Evolutionary conservation across 2,797 vertebrate genomes (phyloP).

Genomic region (Mormyrops attenuatus): DNA sequence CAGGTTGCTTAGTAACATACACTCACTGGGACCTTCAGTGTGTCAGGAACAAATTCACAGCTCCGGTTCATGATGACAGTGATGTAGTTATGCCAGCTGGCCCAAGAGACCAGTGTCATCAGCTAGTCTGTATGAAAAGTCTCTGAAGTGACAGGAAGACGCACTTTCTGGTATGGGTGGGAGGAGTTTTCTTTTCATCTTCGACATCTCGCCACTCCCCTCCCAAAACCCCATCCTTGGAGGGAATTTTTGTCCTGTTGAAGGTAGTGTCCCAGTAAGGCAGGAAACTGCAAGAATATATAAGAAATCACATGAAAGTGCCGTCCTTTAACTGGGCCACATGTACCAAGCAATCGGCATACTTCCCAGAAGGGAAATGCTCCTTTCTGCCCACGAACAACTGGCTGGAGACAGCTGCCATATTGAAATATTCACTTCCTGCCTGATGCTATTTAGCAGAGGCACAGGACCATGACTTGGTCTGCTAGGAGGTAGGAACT

Average conservation of each 20-base stretch:
- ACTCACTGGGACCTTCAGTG: neutral
- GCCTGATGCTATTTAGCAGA: neutral
- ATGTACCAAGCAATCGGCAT: neutral
- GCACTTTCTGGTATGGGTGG: neutral
- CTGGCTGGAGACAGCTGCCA: neutral
- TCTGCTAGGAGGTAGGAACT: neutral
- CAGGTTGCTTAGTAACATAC: neutral
- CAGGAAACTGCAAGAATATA: neutral
- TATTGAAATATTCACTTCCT: neutral
- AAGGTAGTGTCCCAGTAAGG: neutral
- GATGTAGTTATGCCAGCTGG: neutral
- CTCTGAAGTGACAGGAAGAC: neutral
- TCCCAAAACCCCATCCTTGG: neutral
- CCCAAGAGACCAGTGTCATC: neutral
- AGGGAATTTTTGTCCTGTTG: neutral
- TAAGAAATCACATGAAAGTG: neutral
- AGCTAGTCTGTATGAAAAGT: neutral
- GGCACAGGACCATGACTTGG: neutral
- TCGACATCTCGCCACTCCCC: neutral
- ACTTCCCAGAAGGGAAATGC: neutral
- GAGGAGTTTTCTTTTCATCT: neutral
- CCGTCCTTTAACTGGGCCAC: neutral
- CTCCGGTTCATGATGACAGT: neutral
- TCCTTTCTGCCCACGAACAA: neutral
- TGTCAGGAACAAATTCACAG: neutral